These are phyloP conservation scores for Paguma larvata DNA, from an alignment of 2,797 vertebrate species.

Conservation along the genomic window DNA sequence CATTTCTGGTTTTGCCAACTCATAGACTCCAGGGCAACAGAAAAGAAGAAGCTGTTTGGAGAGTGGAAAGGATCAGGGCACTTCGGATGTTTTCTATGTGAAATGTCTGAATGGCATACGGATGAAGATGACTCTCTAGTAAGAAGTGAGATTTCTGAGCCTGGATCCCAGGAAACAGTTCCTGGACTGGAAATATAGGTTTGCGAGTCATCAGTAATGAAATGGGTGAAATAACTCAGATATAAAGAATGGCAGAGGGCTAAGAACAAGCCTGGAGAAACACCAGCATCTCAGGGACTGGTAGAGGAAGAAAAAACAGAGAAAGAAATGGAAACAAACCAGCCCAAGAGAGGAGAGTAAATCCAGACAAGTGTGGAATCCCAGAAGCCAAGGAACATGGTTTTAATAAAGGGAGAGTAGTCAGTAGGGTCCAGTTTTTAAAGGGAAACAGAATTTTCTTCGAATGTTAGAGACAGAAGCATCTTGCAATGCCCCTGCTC, in stretches of 20 bases:
- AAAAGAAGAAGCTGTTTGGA: neutral
- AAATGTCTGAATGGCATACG: neutral
- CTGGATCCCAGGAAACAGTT: neutral
- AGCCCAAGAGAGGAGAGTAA: neutral
- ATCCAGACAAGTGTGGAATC: neutral
- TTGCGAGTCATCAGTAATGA: constrained; percentile 28
- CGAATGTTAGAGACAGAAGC: neutral
- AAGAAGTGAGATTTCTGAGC: constrained; percentile 24
- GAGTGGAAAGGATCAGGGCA: neutral
- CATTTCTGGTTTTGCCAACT: neutral
- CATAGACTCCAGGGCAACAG: neutral
- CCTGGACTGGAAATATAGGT: neutral
- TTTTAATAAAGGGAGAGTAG: neutral
- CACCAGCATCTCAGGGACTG: neutral
- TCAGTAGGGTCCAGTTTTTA: neutral
- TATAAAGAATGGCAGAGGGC: neutral
- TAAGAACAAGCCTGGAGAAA: neutral
- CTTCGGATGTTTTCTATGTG: neutral
- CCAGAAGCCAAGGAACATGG: neutral
- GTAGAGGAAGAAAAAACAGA: neutral
- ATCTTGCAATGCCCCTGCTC: neutral
- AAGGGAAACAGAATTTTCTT: neutral
- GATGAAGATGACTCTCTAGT: neutral
- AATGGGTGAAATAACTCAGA: constrained; percentile 5
- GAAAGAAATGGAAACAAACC: neutral